These are phyloP conservation scores for Heteromormyrus szaboi DNA, from an alignment of 2,797 vertebrate genomes.

Conservation along the genomic window DNA sequence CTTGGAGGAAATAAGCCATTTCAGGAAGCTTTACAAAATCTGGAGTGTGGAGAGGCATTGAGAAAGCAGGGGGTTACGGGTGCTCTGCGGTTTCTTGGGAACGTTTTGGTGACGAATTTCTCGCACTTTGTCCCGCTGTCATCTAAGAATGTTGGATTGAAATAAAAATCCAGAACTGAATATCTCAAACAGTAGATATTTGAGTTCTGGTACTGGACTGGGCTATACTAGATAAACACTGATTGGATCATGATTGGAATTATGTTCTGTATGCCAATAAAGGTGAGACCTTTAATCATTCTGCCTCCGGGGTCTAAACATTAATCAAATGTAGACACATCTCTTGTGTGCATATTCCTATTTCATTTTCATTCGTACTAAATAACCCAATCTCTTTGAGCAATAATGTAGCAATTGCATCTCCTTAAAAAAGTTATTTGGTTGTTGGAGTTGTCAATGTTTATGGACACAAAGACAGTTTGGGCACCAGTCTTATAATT, in stretches of 20 bases:
- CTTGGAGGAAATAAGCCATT: neutral
- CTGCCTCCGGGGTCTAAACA: neutral
- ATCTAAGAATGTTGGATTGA: neutral
- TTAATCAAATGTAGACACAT: neutral
- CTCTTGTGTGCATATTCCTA: neutral
- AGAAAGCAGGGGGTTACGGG: neutral
- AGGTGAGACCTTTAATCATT: neutral
- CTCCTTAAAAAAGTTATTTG: neutral
- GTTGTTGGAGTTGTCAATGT: neutral
- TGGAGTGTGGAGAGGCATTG: neutral
- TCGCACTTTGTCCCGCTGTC: neutral
- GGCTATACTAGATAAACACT: neutral
- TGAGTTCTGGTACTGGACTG: neutral
- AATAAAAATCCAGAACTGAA: neutral
- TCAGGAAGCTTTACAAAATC: neutral
- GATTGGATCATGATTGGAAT: conserved; percentile 5
- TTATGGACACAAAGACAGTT: neutral
- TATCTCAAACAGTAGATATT: neutral
- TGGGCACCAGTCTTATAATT: neutral
- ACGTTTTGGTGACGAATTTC: neutral
- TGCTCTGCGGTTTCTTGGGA: neutral
- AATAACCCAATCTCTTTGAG: neutral
- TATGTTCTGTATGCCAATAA: neutral
- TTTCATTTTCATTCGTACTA: neutral
- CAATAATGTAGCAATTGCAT: neutral